Evolutionary conservation across 2,113 vertebrate species (phyloP).

Genomic region (Coptodon bakossiorum): DNA sequence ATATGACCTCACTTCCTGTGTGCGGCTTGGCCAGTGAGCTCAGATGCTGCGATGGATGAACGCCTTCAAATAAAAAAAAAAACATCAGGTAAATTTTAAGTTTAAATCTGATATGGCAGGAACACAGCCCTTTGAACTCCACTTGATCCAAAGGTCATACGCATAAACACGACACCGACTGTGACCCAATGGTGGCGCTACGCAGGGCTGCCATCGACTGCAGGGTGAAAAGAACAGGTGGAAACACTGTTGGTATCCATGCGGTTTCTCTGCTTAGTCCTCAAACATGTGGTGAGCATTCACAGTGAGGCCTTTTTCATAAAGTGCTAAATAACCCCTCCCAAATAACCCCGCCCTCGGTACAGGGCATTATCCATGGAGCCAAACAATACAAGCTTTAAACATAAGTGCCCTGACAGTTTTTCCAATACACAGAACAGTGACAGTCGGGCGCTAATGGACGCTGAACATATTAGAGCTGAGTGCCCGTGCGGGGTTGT

Average conservation of each 20-base stretch:
- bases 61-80: not conserved
- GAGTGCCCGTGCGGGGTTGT: not conserved
- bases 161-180: not conserved
- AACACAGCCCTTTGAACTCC: not conserved
- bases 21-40: not conserved
- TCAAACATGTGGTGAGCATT: not conserved
- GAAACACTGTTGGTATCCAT: not conserved
- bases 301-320: not conserved
- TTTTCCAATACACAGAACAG: not conserved
- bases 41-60: not conserved
- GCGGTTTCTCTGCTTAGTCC: not conserved
- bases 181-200: not conserved
- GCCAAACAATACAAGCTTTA: not conserved
- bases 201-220: not conserved
- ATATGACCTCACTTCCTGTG: not conserved
- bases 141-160: not conserved
- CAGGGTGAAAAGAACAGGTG: not conserved
- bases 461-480: not conserved
- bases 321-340: not conserved
- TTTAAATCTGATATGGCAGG: not conserved
- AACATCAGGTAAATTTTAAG: not conserved
- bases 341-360: not conserved
- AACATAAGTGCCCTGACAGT: not conserved
- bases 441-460: not conserved
- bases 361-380: not conserved